phyloP scores from a whole-genome alignment of 2,888 invertebrate genomes.

The Onthophagus sagittarius region DNA sequence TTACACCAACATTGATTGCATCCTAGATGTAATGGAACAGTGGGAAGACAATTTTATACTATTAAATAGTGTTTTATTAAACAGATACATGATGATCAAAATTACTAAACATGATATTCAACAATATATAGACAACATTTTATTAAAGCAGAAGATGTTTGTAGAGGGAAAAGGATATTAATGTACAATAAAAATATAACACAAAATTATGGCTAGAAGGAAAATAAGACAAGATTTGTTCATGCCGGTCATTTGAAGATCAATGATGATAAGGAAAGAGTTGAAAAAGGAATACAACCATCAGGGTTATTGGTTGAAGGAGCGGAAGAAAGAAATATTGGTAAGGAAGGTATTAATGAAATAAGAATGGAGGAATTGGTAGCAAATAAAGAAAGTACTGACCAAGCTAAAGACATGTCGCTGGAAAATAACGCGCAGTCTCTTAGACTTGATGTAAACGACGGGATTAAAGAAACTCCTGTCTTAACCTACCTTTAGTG shows the following conservation, averaged over 20 bases:
- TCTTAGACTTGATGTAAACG: too few species aligned
- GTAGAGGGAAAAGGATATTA: constrained; percentile 1
- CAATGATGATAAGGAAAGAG: too few species aligned
- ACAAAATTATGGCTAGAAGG: constrained; percentile 1
- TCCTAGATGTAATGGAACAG: constrained; percentile 30
- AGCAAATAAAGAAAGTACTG: too few species aligned
- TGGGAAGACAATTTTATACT: constrained; percentile 25
- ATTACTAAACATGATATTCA: neutral
- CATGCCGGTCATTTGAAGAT: neutral
- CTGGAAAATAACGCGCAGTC: too few species aligned
- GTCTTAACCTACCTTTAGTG: too few species aligned
- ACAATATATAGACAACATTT: neutral
- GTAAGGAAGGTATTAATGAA: too few species aligned
- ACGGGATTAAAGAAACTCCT: too few species aligned
- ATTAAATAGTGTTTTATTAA: constrained; percentile 11
- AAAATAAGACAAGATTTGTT: neutral
- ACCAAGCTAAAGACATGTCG: too few species aligned
- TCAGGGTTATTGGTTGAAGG: neutral
- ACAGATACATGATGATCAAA: neutral
- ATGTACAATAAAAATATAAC: constrained; percentile 1
- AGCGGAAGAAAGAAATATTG: neutral
- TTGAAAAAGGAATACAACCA: neutral
- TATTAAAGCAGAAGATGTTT: constrained; percentile 4
- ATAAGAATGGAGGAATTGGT: too few species aligned
- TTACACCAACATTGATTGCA: constrained; percentile 27